Evolutionary conservation across 2,888 invertebrate species (phyloP), one percentile per base, ranked within the genome.

Genomic region (Mesorhabditis belari): DNA sequence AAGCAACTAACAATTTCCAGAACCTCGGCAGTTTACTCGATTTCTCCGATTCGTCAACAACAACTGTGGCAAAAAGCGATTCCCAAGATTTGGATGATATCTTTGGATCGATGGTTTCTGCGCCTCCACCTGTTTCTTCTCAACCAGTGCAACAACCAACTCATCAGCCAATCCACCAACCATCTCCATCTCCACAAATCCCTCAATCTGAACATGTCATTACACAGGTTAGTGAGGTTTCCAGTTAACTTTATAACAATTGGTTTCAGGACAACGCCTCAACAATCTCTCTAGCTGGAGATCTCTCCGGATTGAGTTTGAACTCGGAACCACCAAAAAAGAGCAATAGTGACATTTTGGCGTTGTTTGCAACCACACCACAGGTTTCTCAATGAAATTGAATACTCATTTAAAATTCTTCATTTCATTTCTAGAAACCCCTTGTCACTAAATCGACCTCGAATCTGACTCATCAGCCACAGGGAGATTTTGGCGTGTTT

Each of bases 21-120:
- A n/a, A n/a, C n/a, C n/a, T 94, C 44, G 44, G 12, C 12, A 35
- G 44, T n/a, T 35, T 35, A n/a, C n/a, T 35, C 12, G 44, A 35
- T n/a, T 35, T 35, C 44, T 35, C 44, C 12, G 44, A 35, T 35
- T n/a, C 44, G 44, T 9, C n/a, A n/a, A 9, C 44, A 35, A n/a
- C 44, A 35, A 35, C 44, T 17, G 44, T n/a, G 44, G 12, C 44
- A 35, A 9, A 35, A 12, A 24, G 52, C n/a, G 6, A 55, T 6
- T 60, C 61, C 53, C 67, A 69, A 12, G 70, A 75, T 50, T 58
- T 77, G 17, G 77, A 77, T 44, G 77, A 77, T 60, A 58, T 74
- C 24, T 77, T 77, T 54, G 77, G 77, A 9, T 67, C 73, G 19
- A 72, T 77, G 17, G 76, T 77, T 6, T 73, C 75, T 3, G 76